Conservation (phyloP, 2,797 vertebrate genomes). For the Sebastes oblongus region DNA sequence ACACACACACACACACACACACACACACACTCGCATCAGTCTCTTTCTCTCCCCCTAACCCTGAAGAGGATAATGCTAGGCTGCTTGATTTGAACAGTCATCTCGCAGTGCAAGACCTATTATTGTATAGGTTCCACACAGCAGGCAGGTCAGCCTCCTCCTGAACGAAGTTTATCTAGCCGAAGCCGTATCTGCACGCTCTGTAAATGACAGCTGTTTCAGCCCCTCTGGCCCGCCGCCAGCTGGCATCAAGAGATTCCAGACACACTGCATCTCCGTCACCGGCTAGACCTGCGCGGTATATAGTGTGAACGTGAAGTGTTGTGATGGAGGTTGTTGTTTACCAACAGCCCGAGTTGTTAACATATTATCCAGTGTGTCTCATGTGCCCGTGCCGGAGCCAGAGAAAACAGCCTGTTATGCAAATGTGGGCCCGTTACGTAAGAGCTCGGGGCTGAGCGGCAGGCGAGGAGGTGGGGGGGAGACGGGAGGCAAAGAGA, state of each 20-base stretch:
- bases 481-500: conserved; percentile 28
- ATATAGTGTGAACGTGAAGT: conserved; percentile 42
- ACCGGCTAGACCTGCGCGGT: conserved; percentile 32
- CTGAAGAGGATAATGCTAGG: conserved; percentile 79
- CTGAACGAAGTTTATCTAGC: conserved; percentile 66
- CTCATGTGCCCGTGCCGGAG: conserved; percentile 62
- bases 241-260: conserved; percentile 60
- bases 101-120: conserved; percentile 67
- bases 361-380: conserved; percentile 70
- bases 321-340: conserved; percentile 67
- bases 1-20: not conserved
- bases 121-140: conserved; percentile 76
- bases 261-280: conserved; percentile 44
- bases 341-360: conserved; percentile 74
- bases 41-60: conserved; percentile 42
- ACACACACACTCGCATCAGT: not conserved
- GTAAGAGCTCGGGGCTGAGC: conserved; percentile 73
- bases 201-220: conserved; percentile 73
- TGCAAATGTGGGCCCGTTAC: conserved; percentile 76
- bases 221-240: conserved; percentile 64
- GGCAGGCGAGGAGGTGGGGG: conserved; percentile 15
- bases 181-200: conserved; percentile 30
- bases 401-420: conserved; percentile 76
- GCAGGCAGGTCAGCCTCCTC: conserved; percentile 69
- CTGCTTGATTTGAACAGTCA: conserved; percentile 77